Evolutionary conservation across 2,888 invertebrate genomes (phyloP), one percentile per base, ranked within the genome.

Genomic region (Andrena bucephala): DNA sequence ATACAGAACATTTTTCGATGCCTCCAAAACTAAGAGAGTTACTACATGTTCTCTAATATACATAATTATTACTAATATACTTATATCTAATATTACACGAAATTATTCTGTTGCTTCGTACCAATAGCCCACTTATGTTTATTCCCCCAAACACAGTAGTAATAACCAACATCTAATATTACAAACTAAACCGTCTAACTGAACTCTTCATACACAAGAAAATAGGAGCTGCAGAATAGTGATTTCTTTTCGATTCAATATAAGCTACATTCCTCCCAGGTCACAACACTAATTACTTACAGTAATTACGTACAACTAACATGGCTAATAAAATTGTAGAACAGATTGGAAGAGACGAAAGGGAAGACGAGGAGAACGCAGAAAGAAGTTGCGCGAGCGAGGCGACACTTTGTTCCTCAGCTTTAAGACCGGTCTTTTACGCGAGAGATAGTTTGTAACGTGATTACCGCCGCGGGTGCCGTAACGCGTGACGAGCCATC

Each of bases 391-490:
- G 36, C 10, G 1, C n/a, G 8, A 10, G 59, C 66, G 24, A 31
- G 74, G 7, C 27, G n/a, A 60, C 31, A 27, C 6, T 66, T 10
- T 66, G 66, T 31, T 33, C 42, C 62, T 50, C 24, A 4, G 20
- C n/a, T 57, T 79, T 27, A 65, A 76, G 57, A 50, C 50, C 29
- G 63, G 33, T 77, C 57, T 27, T 70, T 31, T 24, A 65, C 29
- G 50, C 10, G 16, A 57, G 42, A 57, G 42, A 42, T 33, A 27
- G 57, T 24, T 36, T 48, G 10, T 31, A 62, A 33, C 50, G n/a
- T 33, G 33, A 57, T 59, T 63, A 67, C 62, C 72, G 50, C 20
- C n/a, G 31, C 60, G 36, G 62, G 66, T 50, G 60, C 62, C 62
- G 31, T 75, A 83, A 82, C 66, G 42, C 31, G 8, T 29, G 24